phyloP scores from a whole-genome alignment of 2,888 invertebrate genomes.

The Sarcophaga subvicina region DNA sequence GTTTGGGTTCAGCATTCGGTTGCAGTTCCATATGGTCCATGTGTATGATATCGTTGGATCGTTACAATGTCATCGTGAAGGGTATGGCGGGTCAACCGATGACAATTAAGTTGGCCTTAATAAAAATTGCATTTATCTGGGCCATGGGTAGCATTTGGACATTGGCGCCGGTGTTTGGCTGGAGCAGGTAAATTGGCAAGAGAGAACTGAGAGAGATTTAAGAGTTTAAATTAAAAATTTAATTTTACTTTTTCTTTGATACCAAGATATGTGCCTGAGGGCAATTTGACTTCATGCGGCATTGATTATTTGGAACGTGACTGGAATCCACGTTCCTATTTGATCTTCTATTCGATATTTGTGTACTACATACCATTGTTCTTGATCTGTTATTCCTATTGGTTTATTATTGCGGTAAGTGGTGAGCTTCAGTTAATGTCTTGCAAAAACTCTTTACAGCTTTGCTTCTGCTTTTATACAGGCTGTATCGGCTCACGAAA shows the following conservation, averaged over 20 bases:
- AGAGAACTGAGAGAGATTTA: too few species aligned
- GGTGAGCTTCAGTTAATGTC: background rate
- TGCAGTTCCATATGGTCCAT: conserved; percentile 96
- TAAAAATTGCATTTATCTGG: conserved; percentile 92
- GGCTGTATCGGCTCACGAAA: conserved; percentile 93
- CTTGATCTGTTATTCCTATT: conserved; percentile 93
- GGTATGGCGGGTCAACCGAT: conserved; percentile 93
- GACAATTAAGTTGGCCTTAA: conserved; percentile 90
- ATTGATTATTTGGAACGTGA: conserved; percentile 92
- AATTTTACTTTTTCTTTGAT: background rate
- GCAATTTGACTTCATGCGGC: conserved; percentile 96
- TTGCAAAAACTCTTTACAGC: background rate
- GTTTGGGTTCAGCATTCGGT: conserved; percentile 94
- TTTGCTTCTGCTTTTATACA: conserved; percentile 73
- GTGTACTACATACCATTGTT: conserved; percentile 90
- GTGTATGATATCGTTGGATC: conserved; percentile 95
- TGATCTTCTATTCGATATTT: conserved; percentile 89
- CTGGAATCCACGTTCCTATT: conserved; percentile 90
- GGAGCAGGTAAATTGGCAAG: conserved; percentile 86
- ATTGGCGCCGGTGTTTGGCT: conserved; percentile 92
- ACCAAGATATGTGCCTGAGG: conserved; percentile 92
- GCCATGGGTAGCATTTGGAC: conserved; percentile 90
- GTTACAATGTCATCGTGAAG: conserved; percentile 97
- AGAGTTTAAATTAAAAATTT: background rate
- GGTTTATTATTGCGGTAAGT: conserved; percentile 90